Conservation (phyloP, 2,888 invertebrate species). For the Netelia melanura region DNA sequence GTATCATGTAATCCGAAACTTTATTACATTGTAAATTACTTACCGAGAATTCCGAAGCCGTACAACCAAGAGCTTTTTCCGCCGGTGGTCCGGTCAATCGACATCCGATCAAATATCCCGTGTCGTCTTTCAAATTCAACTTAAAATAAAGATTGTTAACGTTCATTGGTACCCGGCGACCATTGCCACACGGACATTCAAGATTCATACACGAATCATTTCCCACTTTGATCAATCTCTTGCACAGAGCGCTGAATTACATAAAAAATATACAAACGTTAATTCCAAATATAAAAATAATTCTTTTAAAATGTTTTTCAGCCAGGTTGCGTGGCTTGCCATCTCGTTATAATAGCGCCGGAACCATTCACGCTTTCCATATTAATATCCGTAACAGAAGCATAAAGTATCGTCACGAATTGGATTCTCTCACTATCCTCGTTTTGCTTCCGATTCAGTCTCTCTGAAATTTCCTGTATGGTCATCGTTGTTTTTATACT, state of each 20-base stretch:
- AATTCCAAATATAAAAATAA: not conserved
- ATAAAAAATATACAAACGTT: not conserved
- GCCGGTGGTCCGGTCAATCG: constrained; percentile 78
- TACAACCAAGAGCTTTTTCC: constrained; percentile 78
- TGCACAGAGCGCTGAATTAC: constrained; percentile 79
- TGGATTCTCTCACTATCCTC: constrained; percentile 85
- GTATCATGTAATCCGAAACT: constrained; percentile 15
- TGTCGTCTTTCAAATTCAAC: constrained; percentile 81
- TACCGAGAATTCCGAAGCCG: constrained; percentile 78
- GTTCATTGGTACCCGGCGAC: constrained; percentile 78
- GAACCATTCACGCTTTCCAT: constrained; percentile 86
- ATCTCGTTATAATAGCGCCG: constrained; percentile 74
- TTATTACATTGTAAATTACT: constrained; percentile 15
- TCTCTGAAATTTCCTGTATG: constrained; percentile 86
- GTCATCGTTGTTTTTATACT: constrained; percentile 87
- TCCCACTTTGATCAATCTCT: constrained; percentile 73
- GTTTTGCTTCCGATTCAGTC: constrained; percentile 80
- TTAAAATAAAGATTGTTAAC: constrained; percentile 76
- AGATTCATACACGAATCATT: constrained; percentile 83
- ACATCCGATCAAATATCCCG: constrained; percentile 83
- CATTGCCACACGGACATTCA: constrained; percentile 82
- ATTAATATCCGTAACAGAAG: constrained; percentile 89
- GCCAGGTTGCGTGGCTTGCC: constrained; percentile 69
- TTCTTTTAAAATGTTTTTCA: not conserved
- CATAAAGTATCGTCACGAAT: constrained; percentile 90